phyloP scores from a whole-genome alignment of 2,888 invertebrate species.

The Venusia cambrica region DNA sequence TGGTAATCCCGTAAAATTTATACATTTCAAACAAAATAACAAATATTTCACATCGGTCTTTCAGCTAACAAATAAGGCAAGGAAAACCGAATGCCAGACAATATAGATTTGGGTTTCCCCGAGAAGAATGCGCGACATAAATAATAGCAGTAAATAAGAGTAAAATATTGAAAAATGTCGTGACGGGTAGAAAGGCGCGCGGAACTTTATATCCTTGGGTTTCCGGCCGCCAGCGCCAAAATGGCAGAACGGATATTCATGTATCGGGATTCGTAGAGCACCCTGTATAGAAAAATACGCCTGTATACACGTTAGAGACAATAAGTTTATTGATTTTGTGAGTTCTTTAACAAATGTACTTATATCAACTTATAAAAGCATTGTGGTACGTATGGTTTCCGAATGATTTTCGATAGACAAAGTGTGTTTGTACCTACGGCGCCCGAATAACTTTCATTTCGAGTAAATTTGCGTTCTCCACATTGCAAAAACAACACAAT shows the following conservation, averaged over 20 bases:
- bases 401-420: no score
- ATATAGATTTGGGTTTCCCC: slow-evolving; percentile 57
- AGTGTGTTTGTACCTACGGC: no score
- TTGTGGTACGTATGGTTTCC: no score
- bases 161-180: slow-evolving; percentile 80
- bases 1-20: no score
- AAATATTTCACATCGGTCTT: no score
- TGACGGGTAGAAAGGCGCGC: slow-evolving; percentile 71
- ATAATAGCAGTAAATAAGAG: slow-evolving; percentile 79
- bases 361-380: no score
- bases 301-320: slow-evolving; percentile 45
- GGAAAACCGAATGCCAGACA: slow-evolving; percentile 46
- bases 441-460: slow-evolving; percentile 3
- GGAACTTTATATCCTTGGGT: slow-evolving; percentile 76
- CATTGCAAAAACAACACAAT: slow-evolving; percentile 13
- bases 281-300: slow-evolving; percentile 41
- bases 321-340: no score
- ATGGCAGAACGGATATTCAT: slow-evolving; percentile 75
- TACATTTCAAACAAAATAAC: no score
- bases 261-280: slow-evolving; percentile 52
- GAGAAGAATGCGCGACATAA: slow-evolving; percentile 70
- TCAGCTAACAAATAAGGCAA: slow-evolving; percentile 28
- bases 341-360: no score
- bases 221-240: slow-evolving; percentile 75
- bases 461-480: background rate